Base-by-base conservation (phyloP, 2,888 invertebrate species). In the Perdita meconis region DNA sequence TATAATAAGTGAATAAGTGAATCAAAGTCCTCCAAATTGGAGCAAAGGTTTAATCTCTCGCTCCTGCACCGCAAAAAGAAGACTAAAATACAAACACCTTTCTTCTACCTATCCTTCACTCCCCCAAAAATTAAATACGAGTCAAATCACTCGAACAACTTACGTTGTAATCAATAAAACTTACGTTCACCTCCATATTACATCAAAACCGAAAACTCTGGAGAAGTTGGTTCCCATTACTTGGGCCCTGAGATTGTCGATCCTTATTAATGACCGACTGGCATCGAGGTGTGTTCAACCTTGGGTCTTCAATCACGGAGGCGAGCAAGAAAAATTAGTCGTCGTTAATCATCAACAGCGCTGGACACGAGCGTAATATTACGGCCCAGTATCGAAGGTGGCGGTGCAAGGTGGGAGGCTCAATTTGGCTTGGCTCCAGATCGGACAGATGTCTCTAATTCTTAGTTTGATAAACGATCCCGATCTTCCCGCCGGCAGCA, bases 401-500 rank as follows among this genome's bases (percentile, higher is more conserved):
- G 16, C 34, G 57, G 10, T 36, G 69, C 61, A 60, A 78, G 71
- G 71, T 53, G 79, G 81, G n/a, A 55, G 30, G 74, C 71, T 82
- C 80, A 80, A 82, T 79, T 85, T 85, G 85, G 85, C 85, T 56
- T 16, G 55, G 57, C 60, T 83, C 83, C 85, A 85, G 66, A 63
- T 50, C 75, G 72, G 79, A 82, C 85, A 84, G 82, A 85, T 85
- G 85, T 84, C 80, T 73, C 80, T 85, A 85, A 85, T 85, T 85
- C 85, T 80, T 75, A 63, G 77, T 85, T 83, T 85, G 85, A 85
- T 65, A 85, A 85, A 85, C 82, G 85, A 83, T 80, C 78, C 74
- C 16, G 56, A 56, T 36, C 47, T 65, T 69, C 60, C 64, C 3
- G n/a, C n/a, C 22, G 57, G 24, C 55, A 60, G 24, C 74, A 57